These are phyloP conservation scores for Sebastes iracundus DNA, from an alignment of 2,797 vertebrate genomes.

Conservation along the genomic window DNA sequence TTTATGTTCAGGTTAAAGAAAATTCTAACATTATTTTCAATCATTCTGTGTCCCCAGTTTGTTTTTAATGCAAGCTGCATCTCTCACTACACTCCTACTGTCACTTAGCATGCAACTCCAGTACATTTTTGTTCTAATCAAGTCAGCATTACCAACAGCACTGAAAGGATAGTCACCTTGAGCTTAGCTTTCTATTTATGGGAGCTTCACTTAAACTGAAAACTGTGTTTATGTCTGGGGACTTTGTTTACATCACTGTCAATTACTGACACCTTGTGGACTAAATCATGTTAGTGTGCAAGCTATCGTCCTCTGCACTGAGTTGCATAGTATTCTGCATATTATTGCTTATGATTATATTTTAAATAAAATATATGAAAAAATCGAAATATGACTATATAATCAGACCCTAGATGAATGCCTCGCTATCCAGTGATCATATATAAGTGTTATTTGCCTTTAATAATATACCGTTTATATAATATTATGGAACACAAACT, in stretches of 20 bases:
- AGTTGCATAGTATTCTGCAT: neutral
- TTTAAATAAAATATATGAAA: neutral
- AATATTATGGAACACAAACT: neutral
- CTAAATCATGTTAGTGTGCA: neutral
- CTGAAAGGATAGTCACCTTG: neutral
- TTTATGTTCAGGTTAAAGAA: neutral
- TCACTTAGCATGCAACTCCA: neutral
- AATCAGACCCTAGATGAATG: neutral
- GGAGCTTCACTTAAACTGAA: neutral
- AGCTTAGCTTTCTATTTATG: neutral
- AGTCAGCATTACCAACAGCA: neutral
- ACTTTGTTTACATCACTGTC: conserved; percentile 33
- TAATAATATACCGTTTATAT: neutral
- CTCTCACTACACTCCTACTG: neutral
- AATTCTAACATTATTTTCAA: neutral
- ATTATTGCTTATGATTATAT: neutral
- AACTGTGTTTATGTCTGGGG: neutral
- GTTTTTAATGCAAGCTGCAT: neutral
- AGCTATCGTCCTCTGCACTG: neutral
- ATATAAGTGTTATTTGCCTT: no score
- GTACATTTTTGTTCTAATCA: neutral
- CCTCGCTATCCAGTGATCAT: neutral
- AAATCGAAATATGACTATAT: neutral
- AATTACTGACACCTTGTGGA: conserved; percentile 75
- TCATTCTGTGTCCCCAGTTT: neutral